phyloP scores from a whole-genome alignment of 2,797 vertebrate species.

The Enteromius unitaeniatus region DNA sequence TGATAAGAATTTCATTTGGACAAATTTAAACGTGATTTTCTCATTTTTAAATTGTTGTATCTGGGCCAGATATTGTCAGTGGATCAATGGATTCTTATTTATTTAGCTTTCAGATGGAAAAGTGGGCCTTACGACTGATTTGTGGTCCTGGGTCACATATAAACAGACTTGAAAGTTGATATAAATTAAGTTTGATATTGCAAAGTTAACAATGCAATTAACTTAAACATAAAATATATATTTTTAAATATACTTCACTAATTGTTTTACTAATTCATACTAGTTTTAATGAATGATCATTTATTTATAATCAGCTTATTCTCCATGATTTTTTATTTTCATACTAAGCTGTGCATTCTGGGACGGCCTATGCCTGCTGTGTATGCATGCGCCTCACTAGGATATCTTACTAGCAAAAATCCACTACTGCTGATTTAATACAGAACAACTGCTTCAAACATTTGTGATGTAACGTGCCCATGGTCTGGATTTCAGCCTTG shows the following conservation, averaged over 20 bases:
- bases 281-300: background rate
- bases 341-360: background rate
- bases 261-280: too few relatives aligned
- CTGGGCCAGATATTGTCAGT: too few relatives aligned
- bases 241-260: background rate
- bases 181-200: background rate
- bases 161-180: background rate
- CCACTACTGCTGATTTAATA: background rate
- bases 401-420: background rate
- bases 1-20: too few relatives aligned
- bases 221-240: background rate
- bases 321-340: background rate
- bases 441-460: background rate
- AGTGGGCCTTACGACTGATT: too few relatives aligned
- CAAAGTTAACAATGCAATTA: background rate
- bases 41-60: too few relatives aligned
- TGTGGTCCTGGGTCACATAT: background rate
- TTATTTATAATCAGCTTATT: background rate
- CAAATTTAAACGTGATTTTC: too few relatives aligned
- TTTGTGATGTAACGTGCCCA: background rate
- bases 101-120: too few relatives aligned
- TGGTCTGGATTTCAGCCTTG: constrained; percentile 7
- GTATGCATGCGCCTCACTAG: background rate
- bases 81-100: too few relatives aligned
- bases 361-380: background rate